Base-by-base conservation (phyloP, 2,888 invertebrate genomes). In the Campaea margaritaria region DNA sequence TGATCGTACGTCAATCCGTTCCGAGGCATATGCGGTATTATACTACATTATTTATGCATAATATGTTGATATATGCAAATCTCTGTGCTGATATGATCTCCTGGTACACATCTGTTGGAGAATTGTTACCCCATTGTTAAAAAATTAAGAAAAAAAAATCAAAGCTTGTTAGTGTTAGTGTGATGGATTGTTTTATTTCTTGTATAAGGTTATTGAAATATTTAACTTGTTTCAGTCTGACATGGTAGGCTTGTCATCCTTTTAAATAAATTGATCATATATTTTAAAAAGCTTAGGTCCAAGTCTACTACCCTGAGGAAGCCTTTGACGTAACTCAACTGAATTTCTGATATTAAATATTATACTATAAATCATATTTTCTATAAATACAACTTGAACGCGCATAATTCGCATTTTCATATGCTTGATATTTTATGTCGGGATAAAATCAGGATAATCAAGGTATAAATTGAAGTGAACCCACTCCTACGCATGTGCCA, bases 1-100 rank as follows among this genome's bases (percentile, higher is more conserved):
- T 68, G 78, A 79, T 78, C 69, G 64, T 63, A 68, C 70, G 78
- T 76, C 79, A 78, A 74, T 78, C 73, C 56, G 62, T 67, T 70
- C 71, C 70, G 58, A 58, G 56, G 59, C 48, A 66, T 68, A 73
- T 69, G 62, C 58, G 66, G 59, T 64, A 74, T 74, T 71, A 75
- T 63, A 53, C 39, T 60, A 58, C 62, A 75, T 78, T 79, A 76
- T 77, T 63, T 71, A 76, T 69, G 73, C 74, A 72, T 71, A 75
- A 72, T 71, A 77, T 74, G 67, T 70, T 67, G 65, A 70, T 75
- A 69, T 70, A 64, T 69, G 71, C 62, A 65, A 65, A 67, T 62
- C 65, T 64, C 54, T 28, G 0, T 39, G 41, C 36, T 46, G 67
- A 69, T 67, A 65, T 44, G 12, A 67, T 67, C 62, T 59, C 53